Conservation (phyloP, 2,888 invertebrate species). For the Lagria hirta region DNA sequence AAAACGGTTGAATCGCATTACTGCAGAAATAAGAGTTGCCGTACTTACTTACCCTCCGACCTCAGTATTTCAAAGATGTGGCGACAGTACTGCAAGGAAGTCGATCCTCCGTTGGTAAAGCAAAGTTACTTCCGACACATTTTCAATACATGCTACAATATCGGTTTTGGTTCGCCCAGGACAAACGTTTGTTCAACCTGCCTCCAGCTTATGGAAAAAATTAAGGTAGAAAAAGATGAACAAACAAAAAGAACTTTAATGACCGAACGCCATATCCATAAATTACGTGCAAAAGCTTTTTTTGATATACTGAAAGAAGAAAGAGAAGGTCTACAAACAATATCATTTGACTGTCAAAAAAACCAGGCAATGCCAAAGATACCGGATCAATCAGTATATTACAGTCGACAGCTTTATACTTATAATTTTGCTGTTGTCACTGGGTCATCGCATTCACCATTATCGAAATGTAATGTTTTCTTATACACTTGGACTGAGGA, state of each 20-base stretch:
- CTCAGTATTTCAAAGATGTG: conserved; percentile 21
- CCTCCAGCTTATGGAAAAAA: conserved; percentile 17
- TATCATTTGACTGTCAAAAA: conserved; percentile 25
- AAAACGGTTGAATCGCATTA: conserved; percentile 29
- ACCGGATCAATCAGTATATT: conserved; percentile 29
- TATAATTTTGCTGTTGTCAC: conserved; percentile 25
- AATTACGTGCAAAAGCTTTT: conserved; percentile 16
- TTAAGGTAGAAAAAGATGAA: no score
- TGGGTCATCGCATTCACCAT: conserved; percentile 16
- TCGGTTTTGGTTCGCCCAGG: conserved; percentile 14
- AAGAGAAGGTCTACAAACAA: conserved; percentile 8
- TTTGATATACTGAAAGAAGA: conserved; percentile 10
- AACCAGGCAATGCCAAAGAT: conserved; percentile 26
- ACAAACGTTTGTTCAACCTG: conserved; percentile 23
- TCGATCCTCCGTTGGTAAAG: conserved; percentile 19
- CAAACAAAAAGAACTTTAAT: conserved; percentile 9
- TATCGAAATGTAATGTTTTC: conserved; percentile 15
- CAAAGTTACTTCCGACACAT: conserved; percentile 9
- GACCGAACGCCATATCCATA: conserved; percentile 13
- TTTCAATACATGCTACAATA: conserved; percentile 12
- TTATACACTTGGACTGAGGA: conserved; percentile 20
- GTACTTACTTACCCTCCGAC: conserved; percentile 20
- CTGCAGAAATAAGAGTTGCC: conserved; percentile 13
- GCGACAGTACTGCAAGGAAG: conserved; percentile 14
- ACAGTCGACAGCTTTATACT: conserved; percentile 27